Evolutionary conservation across 2,797 vertebrate species (phyloP), one percentile per base, ranked within the genome.

Genomic region (Oceanodroma leucorhoa): DNA sequence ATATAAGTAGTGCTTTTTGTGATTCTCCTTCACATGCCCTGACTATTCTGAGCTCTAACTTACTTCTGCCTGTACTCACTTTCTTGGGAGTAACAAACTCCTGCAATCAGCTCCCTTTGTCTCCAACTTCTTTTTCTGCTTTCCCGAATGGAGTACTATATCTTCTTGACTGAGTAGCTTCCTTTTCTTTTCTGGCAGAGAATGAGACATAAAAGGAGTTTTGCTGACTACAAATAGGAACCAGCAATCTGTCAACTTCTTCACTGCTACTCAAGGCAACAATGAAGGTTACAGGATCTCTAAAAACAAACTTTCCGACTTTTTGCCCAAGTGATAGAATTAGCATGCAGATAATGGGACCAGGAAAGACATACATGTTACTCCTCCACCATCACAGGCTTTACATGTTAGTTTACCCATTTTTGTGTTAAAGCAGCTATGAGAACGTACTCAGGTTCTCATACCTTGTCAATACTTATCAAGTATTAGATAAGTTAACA

Each of bases 71-170:
- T 89, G 9, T 57, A 51, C 57, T 78, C 57, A 83, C 3, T 95
- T 95, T 32, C 61, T 81, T 62, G 21, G 38, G 61, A 88, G 12
- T 83, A 94, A 86, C 0, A 0, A 90, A 93, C 82, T 78, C 84
- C 21, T 24, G 87, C 87, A 92, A 92, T 94, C 92, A 96, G 57
- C 45, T 94, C 29, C 41, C 27, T 97, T 96, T 97, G 87, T 93
- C 79, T 95, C 69, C 45, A 71, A 40, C 46, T 69, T 78, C 64
- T 87, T 93, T 84, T 89, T 90, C 69, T 91, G 41, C 65, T 81
- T 93, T 91, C 61, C 60, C 88, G 85, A 94, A 77, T 85, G 65
- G 23, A 80, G 27, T 83, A 57, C 82, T 93, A 26, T 51, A 45
- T 92, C 91, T 93, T 93, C 51, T 61, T 94, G 92, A 93, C 89